Base-by-base conservation (phyloP, 2,888 invertebrate species). In the Temnothorax ravouxi region DNA sequence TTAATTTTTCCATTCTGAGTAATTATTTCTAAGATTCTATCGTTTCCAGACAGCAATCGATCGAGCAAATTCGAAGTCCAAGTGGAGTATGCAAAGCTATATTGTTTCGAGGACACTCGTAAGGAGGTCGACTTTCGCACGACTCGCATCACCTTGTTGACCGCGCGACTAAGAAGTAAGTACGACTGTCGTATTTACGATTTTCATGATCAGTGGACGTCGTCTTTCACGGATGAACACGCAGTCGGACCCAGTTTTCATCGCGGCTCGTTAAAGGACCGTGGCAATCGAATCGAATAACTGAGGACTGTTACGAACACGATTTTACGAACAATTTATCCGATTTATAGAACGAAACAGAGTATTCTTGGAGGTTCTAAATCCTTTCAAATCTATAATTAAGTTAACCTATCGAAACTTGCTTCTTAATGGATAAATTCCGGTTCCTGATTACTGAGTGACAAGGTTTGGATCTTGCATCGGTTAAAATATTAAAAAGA, bases 61-160 rank as follows among this genome's bases (percentile, higher is more conserved):
- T 41, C 11, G 18, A 21, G 9, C 38, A 47, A 62, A 34, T 18
- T 44, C 4, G n/a, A 41, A 66, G 6, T n/a, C 41, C 5, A 54
- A 41, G 50, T 44, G 15, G n/a, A 54, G 13, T 66, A 52, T 44
- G 38, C 25, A 47, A 21, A 59, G 9, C 67, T 8, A 21, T 56
- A 79, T 44, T 47, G 72, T 34, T 47, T 25, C 18, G 79, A 66
- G 84, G 84, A 56, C 59, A 13, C 29, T 75, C 67, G 69, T 82
- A 88, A 88, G 66, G 81, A 67, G 89, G 87, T 81, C 88, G 67
- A 69, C 75, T 79, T 75, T 88, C 86, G 80, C 71, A 77, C 66
- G 69, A 8, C 61, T 34, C n/a, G 61, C 41, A 56, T 54, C 77
- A 71, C 72, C 79, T 71, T 44, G 44, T 79, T 71, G 74, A 72